phyloP scores from a whole-genome alignment of 30 jellyfish, hydroid and myxozoan species.

The Aurelia sp. region DNA sequence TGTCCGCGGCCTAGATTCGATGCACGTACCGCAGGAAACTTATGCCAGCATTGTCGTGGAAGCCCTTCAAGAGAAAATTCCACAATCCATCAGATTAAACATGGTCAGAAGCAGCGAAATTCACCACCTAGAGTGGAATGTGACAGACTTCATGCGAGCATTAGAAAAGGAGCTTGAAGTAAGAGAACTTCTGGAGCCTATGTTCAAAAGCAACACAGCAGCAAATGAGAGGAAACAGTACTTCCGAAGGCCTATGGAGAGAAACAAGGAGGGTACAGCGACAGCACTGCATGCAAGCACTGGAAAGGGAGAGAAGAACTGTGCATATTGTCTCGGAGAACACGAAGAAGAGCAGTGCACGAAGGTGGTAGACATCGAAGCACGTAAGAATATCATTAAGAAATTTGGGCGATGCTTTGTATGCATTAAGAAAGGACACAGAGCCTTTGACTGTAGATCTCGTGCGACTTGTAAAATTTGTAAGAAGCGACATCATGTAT shows the following conservation, averaged over 20 bases:
- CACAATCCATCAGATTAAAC: conserved; percentile 1
- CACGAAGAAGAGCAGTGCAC: conserved; percentile 6
- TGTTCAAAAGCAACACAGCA: not conserved
- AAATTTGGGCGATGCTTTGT: conserved; percentile 29
- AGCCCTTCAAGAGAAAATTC: conserved; percentile 20
- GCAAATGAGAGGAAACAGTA: not conserved
- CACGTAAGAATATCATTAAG: conserved; percentile 12
- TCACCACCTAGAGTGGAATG: conserved; percentile 17
- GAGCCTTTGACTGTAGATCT: conserved; percentile 14
- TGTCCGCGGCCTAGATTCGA: conserved; percentile 29
- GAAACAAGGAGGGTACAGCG: too few relatives aligned
- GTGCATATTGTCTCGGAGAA: conserved; percentile 4
- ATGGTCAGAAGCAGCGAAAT: conserved; percentile 1
- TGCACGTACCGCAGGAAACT: not conserved
- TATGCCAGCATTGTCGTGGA: conserved; percentile 30
- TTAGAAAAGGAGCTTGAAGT: conserved; percentile 12
- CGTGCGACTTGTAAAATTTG: not conserved
- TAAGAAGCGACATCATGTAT: too few relatives aligned
- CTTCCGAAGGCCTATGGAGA: too few relatives aligned
- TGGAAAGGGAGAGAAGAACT: not conserved
- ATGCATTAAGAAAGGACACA: conserved; percentile 14
- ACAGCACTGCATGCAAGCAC: conserved; percentile 6
- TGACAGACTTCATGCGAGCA: not conserved
- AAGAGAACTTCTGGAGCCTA: conserved; percentile 4
- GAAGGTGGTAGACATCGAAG: too few relatives aligned